Conservation (phyloP, 2,888 invertebrate species). For the Pseudeuparius sepicola region DNA sequence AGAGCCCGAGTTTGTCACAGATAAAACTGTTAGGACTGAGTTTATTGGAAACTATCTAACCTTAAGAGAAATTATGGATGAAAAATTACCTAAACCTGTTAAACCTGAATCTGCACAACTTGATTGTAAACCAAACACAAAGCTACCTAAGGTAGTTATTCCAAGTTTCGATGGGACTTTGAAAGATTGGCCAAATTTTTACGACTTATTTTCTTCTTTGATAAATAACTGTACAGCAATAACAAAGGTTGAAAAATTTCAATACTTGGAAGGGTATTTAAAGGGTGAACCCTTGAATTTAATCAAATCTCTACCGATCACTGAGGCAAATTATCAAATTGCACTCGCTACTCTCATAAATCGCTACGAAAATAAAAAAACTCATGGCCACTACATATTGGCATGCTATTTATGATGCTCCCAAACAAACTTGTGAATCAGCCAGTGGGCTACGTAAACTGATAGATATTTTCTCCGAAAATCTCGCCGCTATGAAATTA, state of each 20-base stretch:
- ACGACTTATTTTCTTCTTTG: constrained; percentile 3
- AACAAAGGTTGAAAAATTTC: constrained; percentile 4
- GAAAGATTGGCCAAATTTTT: constrained; percentile 6
- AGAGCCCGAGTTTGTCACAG: no score
- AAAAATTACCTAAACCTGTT: no score
- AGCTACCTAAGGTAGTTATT: constrained; percentile 7
- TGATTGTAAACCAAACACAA: no score
- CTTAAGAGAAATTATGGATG: no score
- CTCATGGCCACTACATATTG: constrained; percentile 4
- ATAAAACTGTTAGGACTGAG: no score
- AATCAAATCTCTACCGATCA: constrained; percentile 5
- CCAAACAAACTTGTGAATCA: background rate
- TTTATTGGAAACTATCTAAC: no score
- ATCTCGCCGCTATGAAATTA: constrained; percentile 1
- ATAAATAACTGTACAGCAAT: constrained; percentile 4
- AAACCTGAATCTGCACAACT: no score
- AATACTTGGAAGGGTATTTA: background rate
- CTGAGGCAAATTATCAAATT: constrained; percentile 5
- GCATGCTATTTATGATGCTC: constrained; percentile 1
- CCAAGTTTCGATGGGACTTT: constrained; percentile 7
- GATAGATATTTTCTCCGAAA: constrained; percentile 4
- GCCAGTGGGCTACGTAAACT: constrained; percentile 1
- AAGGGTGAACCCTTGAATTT: constrained; percentile 8
- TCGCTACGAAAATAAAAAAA: constrained; percentile 3
- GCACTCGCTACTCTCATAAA: constrained; percentile 5